Evolutionary conservation across 2,113 vertebrate genomes (phyloP), one percentile per base, ranked within the genome.

Genomic region (Apodemus sylvaticus): DNA sequence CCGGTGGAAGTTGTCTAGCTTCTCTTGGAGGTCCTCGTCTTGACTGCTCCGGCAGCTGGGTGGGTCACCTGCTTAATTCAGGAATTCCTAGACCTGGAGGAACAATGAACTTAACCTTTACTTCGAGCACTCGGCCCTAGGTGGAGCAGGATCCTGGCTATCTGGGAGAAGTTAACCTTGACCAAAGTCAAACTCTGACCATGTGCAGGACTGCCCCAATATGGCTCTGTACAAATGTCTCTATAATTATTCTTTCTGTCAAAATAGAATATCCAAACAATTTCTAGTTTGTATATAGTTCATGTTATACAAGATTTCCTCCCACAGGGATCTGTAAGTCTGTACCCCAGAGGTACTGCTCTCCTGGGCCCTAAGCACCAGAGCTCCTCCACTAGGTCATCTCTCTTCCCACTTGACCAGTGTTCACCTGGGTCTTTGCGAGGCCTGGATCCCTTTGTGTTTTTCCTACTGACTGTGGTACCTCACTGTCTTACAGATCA

Each of bases 171-270:
- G n/a, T n/a, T n/a, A n/a, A n/a, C n/a, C n/a, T n/a, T n/a, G n/a
- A n/a, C n/a, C n/a, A n/a, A n/a, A n/a, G n/a, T n/a, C n/a, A n/a
- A n/a, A n/a, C n/a, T n/a, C n/a, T n/a, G n/a, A n/a, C n/a, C n/a
- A n/a, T n/a, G n/a, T n/a, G n/a, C n/a, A n/a, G n/a, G n/a, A n/a
- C n/a, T n/a, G n/a, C n/a, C n/a, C n/a, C n/a, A n/a, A n/a, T n/a
- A n/a, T n/a, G n/a, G n/a, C n/a, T n/a, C n/a, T n/a, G n/a, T n/a
- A n/a, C n/a, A n/a, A 83, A 31, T 1, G 45, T 42, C 4, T 83
- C 13, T 89, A 11, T 81, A 87, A 76, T 62, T 83, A 92, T 82
- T 92, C 62, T 91, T 31, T 81, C 55, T 83, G 62, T 68, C 83
- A 20, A 83, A 79, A 34, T 73, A 94, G 42, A 94, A 74, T 79